Evolutionary conservation across 2,888 invertebrate genomes (phyloP).

Genomic region (Chorisops tibialis): DNA sequence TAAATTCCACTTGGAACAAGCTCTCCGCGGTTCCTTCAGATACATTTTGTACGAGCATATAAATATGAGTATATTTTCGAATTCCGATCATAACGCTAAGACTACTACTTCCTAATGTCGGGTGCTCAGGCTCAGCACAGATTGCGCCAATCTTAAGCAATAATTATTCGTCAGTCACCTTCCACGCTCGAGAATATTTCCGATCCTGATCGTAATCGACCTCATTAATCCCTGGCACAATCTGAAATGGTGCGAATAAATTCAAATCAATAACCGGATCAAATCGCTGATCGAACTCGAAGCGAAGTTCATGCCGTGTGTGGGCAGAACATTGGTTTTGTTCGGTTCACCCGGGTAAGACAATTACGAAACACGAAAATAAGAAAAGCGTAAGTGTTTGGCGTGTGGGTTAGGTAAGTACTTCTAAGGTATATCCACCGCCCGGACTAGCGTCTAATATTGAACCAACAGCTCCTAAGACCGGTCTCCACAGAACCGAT

Average conservation of each 20-base stretch:
- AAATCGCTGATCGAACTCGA: background rate
- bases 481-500: conserved; percentile 1
- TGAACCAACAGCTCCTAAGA: background rate
- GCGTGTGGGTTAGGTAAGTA: too few relatives aligned
- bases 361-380: conserved; percentile 17
- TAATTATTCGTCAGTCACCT: background rate
- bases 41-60: too few relatives aligned
- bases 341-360: background rate
- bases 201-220: too few relatives aligned
- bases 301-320: background rate
- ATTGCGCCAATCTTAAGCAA: background rate
- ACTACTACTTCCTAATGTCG: too few relatives aligned
- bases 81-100: too few relatives aligned
- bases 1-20: too few relatives aligned
- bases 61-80: too few relatives aligned
- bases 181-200: too few relatives aligned
- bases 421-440: too few relatives aligned
- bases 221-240: background rate
- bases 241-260: background rate
- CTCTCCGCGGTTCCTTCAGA: too few relatives aligned
- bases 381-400: background rate
- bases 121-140: too few relatives aligned
- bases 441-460: too few relatives aligned
- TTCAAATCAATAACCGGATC: background rate
- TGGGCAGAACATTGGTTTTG: background rate